Percentiles rank a stretch among this genome's conserved stretches.
These are phyloP conservation scores for Vannuccia rotundouncinata DNA, from an alignment of 2,888 invertebrate genomes.

Conservation along the genomic window DNA sequence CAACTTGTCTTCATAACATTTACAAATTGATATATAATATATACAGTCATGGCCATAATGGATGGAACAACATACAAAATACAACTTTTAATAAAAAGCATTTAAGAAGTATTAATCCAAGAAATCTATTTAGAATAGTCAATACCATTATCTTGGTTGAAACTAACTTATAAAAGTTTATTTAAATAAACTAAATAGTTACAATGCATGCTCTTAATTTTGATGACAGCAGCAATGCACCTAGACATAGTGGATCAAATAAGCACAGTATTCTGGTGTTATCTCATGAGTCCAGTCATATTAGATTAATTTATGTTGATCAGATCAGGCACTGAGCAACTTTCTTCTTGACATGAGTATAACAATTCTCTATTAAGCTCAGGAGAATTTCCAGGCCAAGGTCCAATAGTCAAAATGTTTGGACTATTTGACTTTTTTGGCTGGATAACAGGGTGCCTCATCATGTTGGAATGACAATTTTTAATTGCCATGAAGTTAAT, in stretches of 20 bases:
- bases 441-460: neutral
- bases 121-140: neutral
- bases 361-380: neutral
- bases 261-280: neutral
- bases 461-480: neutral
- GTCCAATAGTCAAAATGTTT: neutral
- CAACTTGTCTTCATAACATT: too few species aligned
- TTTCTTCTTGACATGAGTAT: neutral
- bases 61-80: neutral
- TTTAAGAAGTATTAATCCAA: neutral
- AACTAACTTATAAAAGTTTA: neutral
- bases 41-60: neutral
- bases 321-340: neutral
- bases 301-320: neutral
- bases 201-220: neutral
- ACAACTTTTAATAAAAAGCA: neutral
- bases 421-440: neutral
- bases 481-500: neutral
- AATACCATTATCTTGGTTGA: neutral
- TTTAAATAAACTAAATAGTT: neutral
- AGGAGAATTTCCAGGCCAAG: neutral
- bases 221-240: neutral
- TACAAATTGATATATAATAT: neutral
- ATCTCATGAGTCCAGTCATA: neutral
- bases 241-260: neutral